Evolutionary conservation across 2,797 vertebrate genomes (phyloP).

Genomic region (Sebastes kiyomatsui): DNA sequence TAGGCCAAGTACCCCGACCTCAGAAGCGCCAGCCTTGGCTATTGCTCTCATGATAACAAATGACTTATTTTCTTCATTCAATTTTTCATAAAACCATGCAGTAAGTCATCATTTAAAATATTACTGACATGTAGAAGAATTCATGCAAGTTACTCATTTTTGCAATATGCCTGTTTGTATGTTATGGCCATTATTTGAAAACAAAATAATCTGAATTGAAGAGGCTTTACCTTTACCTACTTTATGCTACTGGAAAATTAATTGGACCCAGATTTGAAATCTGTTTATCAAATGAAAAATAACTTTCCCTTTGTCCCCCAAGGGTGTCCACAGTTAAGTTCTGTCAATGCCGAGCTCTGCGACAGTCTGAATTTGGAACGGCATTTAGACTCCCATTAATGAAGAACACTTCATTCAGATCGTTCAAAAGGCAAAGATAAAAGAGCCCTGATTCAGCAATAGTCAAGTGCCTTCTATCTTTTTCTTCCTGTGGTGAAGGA

Average conservation of each 20-base stretch:
- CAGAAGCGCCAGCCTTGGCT: not conserved
- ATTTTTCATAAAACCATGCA: not conserved
- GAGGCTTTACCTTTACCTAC: not conserved
- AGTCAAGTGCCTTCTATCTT: slow-evolving; percentile 43
- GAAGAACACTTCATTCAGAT: slow-evolving; percentile 57
- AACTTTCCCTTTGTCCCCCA: slow-evolving; percentile 14
- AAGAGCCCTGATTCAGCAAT: slow-evolving; percentile 67
- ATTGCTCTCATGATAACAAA: not conserved
- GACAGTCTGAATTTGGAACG: slow-evolving; percentile 32
- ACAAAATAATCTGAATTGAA: not conserved
- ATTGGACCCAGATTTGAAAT: slow-evolving; percentile 18
- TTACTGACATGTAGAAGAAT: not conserved
- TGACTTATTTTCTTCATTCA: not conserved
- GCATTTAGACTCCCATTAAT: slow-evolving; percentile 51
- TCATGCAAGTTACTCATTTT: not conserved
- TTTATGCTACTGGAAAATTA: slow-evolving; percentile 1
- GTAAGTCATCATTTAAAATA: not conserved
- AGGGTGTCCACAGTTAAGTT: slow-evolving; percentile 12
- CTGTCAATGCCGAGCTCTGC: slow-evolving; percentile 14
- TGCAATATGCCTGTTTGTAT: not conserved
- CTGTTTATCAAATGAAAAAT: slow-evolving; percentile 12
- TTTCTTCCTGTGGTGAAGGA: slow-evolving; percentile 38
- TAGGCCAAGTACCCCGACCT: not conserved
- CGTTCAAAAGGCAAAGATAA: slow-evolving; percentile 62
- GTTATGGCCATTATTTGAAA: not conserved